Conservation (phyloP, 2,888 invertebrate genomes). For the Furcula furcula region DNA sequence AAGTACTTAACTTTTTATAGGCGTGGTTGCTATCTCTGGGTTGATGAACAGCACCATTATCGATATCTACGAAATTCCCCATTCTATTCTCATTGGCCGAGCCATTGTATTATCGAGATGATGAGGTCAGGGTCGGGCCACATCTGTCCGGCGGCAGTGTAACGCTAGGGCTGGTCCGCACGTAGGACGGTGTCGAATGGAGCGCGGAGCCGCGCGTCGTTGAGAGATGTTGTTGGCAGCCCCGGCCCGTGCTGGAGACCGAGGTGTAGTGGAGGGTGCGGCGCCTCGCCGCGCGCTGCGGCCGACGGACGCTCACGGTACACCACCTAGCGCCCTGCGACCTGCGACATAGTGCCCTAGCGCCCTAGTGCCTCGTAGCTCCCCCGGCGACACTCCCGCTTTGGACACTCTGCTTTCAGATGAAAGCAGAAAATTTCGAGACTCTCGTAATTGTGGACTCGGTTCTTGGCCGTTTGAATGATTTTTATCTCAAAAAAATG, state of each 20-base stretch:
- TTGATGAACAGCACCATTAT: too few relatives aligned
- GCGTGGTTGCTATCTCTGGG: too few relatives aligned
- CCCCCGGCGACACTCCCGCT: slow-evolving; percentile 10
- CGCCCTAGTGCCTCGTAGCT: too few relatives aligned
- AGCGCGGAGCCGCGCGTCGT: slow-evolving; percentile 72
- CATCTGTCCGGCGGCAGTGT: slow-evolving; percentile 48
- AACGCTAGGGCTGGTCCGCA: slow-evolving; percentile 63
- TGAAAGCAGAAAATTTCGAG: too few relatives aligned
- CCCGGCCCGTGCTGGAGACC: slow-evolving; percentile 77
- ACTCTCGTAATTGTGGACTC: too few relatives aligned
- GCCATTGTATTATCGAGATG: slow-evolving; percentile 7
- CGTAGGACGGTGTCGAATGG: slow-evolving; percentile 78
- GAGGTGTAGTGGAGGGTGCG: slow-evolving; percentile 81
- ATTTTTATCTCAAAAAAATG: too few relatives aligned
- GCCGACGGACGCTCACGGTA: slow-evolving; percentile 79
- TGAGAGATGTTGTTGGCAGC: slow-evolving; percentile 80
- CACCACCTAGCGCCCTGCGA: slow-evolving; percentile 30
- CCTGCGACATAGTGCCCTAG: slow-evolving; percentile 9
- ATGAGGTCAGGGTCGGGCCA: slow-evolving; percentile 32
- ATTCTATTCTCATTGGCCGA: too few relatives aligned
- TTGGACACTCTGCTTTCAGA: too few relatives aligned
- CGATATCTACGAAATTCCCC: too few relatives aligned
- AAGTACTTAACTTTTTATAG: too few relatives aligned
- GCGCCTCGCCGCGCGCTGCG: slow-evolving; percentile 73
- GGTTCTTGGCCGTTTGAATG: too few relatives aligned